Conservation (phyloP, 64 coral and sea anemone genomes). For the Porites lutea region DNA sequence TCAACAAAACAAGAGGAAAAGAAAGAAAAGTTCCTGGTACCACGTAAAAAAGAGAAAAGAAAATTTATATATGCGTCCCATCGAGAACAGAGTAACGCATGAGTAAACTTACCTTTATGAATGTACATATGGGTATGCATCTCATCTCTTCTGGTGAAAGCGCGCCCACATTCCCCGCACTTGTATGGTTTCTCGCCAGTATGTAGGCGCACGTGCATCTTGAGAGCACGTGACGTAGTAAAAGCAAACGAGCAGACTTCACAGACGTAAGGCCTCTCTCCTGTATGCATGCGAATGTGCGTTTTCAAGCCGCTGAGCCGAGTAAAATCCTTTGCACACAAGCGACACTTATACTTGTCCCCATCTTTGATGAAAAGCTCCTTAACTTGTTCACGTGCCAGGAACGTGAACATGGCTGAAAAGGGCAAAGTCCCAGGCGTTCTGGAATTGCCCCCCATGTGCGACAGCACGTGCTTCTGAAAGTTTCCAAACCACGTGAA, state of each 20-base stretch:
- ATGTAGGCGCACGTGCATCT: slow-evolving; percentile 96
- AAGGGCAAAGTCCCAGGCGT: slow-evolving; percentile 55
- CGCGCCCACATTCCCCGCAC: slow-evolving; percentile 87
- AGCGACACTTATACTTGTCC: slow-evolving; percentile 81
- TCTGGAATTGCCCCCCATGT: slow-evolving; percentile 58
- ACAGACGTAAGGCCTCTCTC: slow-evolving; percentile 86
- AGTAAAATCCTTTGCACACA: slow-evolving; percentile 86
- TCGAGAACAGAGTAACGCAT: no score
- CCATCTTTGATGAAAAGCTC: slow-evolving; percentile 94
- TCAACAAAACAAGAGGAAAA: no score
- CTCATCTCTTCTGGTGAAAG: slow-evolving; percentile 91
- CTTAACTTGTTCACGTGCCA: slow-evolving; percentile 91
- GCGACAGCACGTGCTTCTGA: slow-evolving; percentile 93
- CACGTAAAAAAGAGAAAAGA: no score
- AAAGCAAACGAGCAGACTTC: slow-evolving; percentile 92
- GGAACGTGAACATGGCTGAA: slow-evolving; percentile 78
- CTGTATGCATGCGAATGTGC: slow-evolving; percentile 88
- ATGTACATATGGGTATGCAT: slow-evolving; percentile 98
- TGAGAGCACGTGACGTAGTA: slow-evolving; percentile 96
- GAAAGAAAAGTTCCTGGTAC: no score
- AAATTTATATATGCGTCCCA: no score
- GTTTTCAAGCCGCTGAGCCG: slow-evolving; percentile 87
- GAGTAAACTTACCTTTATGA: slow-evolving; percentile 75
- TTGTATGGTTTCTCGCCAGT: slow-evolving; percentile 98
- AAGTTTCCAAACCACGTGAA: slow-evolving; percentile 99